These are phyloP conservation scores for Chrysocyon brachyurus DNA, from an alignment of 2,797 vertebrate genomes.

Conservation along the genomic window DNA sequence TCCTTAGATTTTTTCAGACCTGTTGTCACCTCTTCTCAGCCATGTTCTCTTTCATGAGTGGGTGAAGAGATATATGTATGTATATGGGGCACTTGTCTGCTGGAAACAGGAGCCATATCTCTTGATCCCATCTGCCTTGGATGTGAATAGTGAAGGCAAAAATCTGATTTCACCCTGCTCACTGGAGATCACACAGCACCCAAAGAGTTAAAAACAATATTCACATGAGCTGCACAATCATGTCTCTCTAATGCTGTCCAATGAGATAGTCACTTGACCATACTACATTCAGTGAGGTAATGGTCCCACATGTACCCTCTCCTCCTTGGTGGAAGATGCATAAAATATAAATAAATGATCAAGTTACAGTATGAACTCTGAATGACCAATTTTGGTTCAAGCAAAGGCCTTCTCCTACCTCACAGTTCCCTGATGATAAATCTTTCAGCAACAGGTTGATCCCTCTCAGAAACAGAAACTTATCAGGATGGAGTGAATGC, in stretches of 20 bases:
- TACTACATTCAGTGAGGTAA: conserved; percentile 42
- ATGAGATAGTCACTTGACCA: conserved; percentile 35
- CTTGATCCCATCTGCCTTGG: background rate
- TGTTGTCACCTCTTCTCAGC: background rate
- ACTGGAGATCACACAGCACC: background rate
- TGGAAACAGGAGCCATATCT: background rate
- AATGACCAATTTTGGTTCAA: conserved; percentile 81
- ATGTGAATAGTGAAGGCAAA: background rate
- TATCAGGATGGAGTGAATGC: conserved; percentile 62
- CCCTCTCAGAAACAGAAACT: conserved; percentile 57
- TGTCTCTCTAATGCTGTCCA: background rate
- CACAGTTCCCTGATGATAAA: conserved; percentile 74
- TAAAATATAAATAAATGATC: conserved; percentile 78
- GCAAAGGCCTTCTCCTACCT: conserved; percentile 66
- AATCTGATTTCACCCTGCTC: background rate
- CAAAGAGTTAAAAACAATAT: conserved; percentile 50
- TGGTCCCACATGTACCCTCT: conserved; percentile 42
- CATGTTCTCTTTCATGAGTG: background rate
- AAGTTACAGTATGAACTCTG: conserved; percentile 83
- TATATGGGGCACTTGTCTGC: background rate
- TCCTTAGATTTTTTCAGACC: background rate
- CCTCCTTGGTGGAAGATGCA: conserved; percentile 53
- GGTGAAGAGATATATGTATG: background rate
- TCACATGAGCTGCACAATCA: background rate
- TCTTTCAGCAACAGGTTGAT: conserved; percentile 59